Percentiles rank a stretch among this genome's conserved stretches.
Conservation (phyloP, 1,140 invertebrate species). For the Stegodyphus mimosarum region DNA sequence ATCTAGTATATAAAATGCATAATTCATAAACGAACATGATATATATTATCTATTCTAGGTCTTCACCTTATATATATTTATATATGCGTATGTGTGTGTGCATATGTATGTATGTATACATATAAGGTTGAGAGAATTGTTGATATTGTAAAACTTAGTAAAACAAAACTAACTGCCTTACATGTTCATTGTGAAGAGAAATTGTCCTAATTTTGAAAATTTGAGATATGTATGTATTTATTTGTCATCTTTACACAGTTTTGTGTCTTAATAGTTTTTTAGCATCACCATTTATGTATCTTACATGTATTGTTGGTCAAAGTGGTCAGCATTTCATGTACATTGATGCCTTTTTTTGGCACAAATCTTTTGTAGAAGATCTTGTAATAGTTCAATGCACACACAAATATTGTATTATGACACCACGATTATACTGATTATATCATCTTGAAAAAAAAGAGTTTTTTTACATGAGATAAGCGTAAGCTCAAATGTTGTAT, state of each 20-base stretch:
- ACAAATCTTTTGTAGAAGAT: slow-evolving; percentile 41
- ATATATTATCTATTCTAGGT: slow-evolving; percentile 23
- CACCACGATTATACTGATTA: slow-evolving; percentile 23
- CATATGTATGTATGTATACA: slow-evolving; percentile 1
- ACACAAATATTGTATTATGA: slow-evolving; percentile 49
- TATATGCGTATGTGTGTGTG: background rate
- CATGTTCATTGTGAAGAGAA: slow-evolving; percentile 39
- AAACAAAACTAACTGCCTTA: slow-evolving; percentile 43
- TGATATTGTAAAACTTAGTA: slow-evolving; percentile 21
- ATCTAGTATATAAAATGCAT: slow-evolving; percentile 18
- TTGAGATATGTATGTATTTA: slow-evolving; percentile 19
- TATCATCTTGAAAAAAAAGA: slow-evolving; percentile 33
- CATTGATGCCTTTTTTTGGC: slow-evolving; percentile 37
- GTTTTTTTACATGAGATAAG: slow-evolving; percentile 4
- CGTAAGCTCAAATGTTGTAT: slow-evolving; percentile 46
- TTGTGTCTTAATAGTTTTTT: slow-evolving; percentile 58
- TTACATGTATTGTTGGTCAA: slow-evolving; percentile 53
- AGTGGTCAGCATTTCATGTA: slow-evolving; percentile 53
- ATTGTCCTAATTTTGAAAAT: slow-evolving; percentile 50
- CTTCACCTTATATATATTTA: too few species aligned
- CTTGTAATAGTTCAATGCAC: slow-evolving; percentile 57
- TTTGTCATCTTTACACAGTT: slow-evolving; percentile 28
- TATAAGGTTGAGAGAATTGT: background rate
- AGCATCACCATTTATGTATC: slow-evolving; percentile 49
- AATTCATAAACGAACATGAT: slow-evolving; percentile 12